A percentile compares a stretch with the other conserved stretches of the same genome.
Conservation (phyloP, 2,797 vertebrate species). For the Philypnodon macrostomus region DNA sequence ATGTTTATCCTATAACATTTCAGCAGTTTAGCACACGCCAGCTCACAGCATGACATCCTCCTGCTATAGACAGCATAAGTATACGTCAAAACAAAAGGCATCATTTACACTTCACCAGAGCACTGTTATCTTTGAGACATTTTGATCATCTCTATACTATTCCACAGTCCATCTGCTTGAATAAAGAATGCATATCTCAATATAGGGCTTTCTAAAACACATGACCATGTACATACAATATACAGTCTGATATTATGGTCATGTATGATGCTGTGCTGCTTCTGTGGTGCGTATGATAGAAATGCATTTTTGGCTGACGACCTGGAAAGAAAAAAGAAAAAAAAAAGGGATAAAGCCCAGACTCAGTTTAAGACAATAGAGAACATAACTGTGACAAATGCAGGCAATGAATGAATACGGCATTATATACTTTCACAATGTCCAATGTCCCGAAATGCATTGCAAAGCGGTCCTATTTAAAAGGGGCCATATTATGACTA, state of each 20-base stretch:
- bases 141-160: slow-evolving; percentile 1
- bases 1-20: too few relatives aligned
- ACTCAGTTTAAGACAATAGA: slow-evolving; percentile 23
- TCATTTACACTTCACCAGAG: slow-evolving; percentile 21
- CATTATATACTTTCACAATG: slow-evolving; percentile 27
- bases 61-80: slow-evolving; percentile 15
- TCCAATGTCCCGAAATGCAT: slow-evolving; percentile 59
- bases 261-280: too few relatives aligned
- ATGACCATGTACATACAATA: too few relatives aligned
- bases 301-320: slow-evolving; percentile 25
- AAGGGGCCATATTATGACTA: too few relatives aligned
- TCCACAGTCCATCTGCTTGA: neutral
- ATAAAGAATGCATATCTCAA: neutral
- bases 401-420: slow-evolving; percentile 37
- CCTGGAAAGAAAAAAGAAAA: slow-evolving; percentile 10
- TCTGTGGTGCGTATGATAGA: too few relatives aligned
- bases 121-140: neutral
- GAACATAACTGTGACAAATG: slow-evolving; percentile 19
- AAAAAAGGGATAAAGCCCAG: slow-evolving; percentile 7
- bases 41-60: slow-evolving; percentile 1
- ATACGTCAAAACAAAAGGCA: slow-evolving; percentile 15
- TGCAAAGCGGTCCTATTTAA: slow-evolving; percentile 63
- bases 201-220: neutral
- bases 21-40: too few relatives aligned
- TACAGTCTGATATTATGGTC: neutral